Evolutionary conservation across 1,140 invertebrate species (phyloP), one percentile per base, ranked within the genome.

Genomic region (Brachionus asplanchnoidis): DNA sequence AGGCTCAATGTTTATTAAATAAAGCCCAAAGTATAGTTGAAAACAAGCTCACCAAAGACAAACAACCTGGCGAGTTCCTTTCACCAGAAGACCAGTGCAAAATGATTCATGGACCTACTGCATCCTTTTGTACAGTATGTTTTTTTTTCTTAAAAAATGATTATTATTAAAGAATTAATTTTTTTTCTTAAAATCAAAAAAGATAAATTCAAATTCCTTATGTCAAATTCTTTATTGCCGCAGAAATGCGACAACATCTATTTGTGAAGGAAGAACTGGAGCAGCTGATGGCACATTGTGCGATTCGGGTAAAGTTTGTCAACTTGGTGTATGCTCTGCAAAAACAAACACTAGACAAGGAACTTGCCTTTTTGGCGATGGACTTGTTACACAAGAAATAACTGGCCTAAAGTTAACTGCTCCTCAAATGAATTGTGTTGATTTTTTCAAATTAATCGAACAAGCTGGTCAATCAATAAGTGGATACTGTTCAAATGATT

Each of bases 51-150:
- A 44, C 40, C 32, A 9, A 56, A 8, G 20, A 53, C 9, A 44
- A 44, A 77, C 44, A n/a, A 26, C 53, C 53, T 3, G 79, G 79
- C 23, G 40, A 65, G 11, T 65, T 42, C 17, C 60, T 40, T 11
- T 36, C 79, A 17, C 11, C 79, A 12, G 53, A 82, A 42, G 79
- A 82, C 12, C 79, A 82, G 26, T 82, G 79, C 26, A 82, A 82
- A 82, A 82, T 82, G 79, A 65, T 28, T 12, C 36, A 82, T 12
- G 79, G 79, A 23, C 26, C 53, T 1, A 53, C 77, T 32, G 77
- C 77, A 6, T 17, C 77, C 0, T 80, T 80, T 65, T 80, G 32
- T 28, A 56, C 44, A 17, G 77, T 80, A 78, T 20, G 26, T 3
- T 17, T 68, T 68, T 68, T 68, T 12, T 44, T 78, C n/a, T 44